These are phyloP conservation scores for Psylliodes chrysocephalus DNA, from an alignment of 2,888 invertebrate genomes.

Conservation along the genomic window DNA sequence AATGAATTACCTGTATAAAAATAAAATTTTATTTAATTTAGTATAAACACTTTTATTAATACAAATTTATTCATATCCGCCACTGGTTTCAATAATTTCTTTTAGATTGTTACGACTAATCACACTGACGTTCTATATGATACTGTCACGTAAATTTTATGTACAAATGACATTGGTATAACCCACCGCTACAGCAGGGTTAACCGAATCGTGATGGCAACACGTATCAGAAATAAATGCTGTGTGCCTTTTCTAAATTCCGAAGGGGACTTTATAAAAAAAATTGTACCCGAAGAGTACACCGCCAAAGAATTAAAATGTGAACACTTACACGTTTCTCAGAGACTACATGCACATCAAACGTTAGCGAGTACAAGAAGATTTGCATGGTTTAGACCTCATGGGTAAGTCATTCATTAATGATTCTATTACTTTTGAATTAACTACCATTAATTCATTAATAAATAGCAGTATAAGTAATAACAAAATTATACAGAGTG, in stretches of 20 bases:
- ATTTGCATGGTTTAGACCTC: slow-evolving; percentile 63
- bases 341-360: slow-evolving; percentile 67
- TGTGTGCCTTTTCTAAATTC: slow-evolving; percentile 63
- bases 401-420: slow-evolving; percentile 53
- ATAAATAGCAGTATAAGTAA: too few species aligned
- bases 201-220: slow-evolving; percentile 36
- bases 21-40: background rate
- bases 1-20: too few species aligned
- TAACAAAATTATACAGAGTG: too few species aligned
- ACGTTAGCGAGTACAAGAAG: slow-evolving; percentile 67
- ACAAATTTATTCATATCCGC: background rate
- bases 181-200: background rate
- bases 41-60: too few species aligned
- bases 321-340: slow-evolving; percentile 59
- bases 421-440: too few species aligned
- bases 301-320: slow-evolving; percentile 59
- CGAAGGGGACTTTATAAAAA: slow-evolving; percentile 65
- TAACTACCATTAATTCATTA: too few species aligned
- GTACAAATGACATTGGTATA: slow-evolving; percentile 14
- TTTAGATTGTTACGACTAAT: slow-evolving; percentile 13
- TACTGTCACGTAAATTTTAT: slow-evolving; percentile 19
- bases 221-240: slow-evolving; percentile 55
- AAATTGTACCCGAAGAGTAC: slow-evolving; percentile 54
- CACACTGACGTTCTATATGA: slow-evolving; percentile 14
- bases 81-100: background rate